Conservation (phyloP, 2,888 invertebrate species). For the Yponomeuta malinellus region DNA sequence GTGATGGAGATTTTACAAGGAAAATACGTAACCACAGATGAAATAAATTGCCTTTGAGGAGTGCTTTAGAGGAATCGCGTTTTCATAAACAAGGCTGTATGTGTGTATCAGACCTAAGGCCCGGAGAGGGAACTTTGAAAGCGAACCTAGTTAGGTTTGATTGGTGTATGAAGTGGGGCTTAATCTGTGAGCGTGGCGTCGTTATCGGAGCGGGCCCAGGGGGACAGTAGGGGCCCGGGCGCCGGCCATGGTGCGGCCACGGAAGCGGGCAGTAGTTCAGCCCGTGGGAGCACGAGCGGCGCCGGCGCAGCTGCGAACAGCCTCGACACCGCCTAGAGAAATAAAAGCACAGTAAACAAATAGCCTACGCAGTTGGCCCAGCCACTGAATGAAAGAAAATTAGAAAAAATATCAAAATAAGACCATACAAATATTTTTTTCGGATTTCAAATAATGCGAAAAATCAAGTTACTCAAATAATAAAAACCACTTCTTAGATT, state of each 20-base stretch:
- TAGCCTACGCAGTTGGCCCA: neutral
- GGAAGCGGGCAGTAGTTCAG: conserved; percentile 58
- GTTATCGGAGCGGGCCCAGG: conserved; percentile 65
- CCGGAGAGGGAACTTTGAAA: too few species aligned
- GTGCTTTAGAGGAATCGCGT: too few species aligned
- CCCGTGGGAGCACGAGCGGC: conserved; percentile 63
- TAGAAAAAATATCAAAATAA: neutral
- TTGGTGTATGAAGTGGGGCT: neutral
- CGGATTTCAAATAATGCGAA: too few species aligned
- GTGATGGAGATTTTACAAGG: too few species aligned
- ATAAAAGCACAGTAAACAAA: conserved; percentile 6
- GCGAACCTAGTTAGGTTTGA: too few species aligned
- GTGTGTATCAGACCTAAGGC: too few species aligned
- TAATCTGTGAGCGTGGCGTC: conserved; percentile 53
- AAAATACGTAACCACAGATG: too few species aligned
- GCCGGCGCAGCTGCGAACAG: conserved; percentile 58
- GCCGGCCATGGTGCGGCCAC: conserved; percentile 60
- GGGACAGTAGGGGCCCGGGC: conserved; percentile 56
- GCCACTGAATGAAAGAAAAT: neutral
- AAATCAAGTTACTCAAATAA: too few species aligned
- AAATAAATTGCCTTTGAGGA: too few species aligned
- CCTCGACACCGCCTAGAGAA: conserved; percentile 57
- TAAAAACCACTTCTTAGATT: too few species aligned
- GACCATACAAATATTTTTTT: too few species aligned
- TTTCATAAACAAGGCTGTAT: too few species aligned